These are phyloP conservation scores for Rhyacophila brunnea DNA, from an alignment of 1,140 invertebrate species.

Conservation along the genomic window DNA sequence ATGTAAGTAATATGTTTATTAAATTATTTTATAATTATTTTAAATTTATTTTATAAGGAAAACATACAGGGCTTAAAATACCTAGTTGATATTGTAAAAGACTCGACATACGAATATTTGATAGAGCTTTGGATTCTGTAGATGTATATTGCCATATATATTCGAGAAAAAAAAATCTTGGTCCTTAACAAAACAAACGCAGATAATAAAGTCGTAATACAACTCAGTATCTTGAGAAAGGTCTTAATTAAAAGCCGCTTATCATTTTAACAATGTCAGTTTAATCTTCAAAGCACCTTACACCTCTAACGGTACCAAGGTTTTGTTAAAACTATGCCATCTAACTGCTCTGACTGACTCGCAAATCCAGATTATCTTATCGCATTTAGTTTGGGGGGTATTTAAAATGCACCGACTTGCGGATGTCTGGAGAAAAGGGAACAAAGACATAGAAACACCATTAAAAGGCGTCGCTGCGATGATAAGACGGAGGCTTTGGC, in stretches of 20 bases:
- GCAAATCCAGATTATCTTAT: conserved; percentile 20
- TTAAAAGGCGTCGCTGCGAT: conserved; percentile 11
- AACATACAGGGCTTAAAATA: too few species aligned
- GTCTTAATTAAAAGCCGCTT: conserved; percentile 23
- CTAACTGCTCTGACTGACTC: not conserved
- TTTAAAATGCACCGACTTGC: not conserved
- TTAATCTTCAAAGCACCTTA: conserved; percentile 1
- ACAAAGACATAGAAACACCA: conserved; percentile 27
- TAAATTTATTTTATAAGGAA: too few species aligned
- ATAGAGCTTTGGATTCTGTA: too few species aligned
- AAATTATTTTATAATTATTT: too few species aligned
- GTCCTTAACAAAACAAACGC: too few species aligned
- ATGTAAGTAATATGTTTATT: too few species aligned
- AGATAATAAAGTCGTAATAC: too few species aligned
- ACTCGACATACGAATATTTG: too few species aligned
- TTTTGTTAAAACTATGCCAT: not conserved
- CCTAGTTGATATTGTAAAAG: too few species aligned
- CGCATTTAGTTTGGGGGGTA: not conserved
- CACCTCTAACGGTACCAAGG: not conserved
- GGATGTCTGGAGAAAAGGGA: not conserved
- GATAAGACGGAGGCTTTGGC: conserved; percentile 14
- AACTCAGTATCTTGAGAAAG: not conserved
- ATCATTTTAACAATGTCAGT: conserved; percentile 14
- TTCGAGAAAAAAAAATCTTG: too few species aligned
- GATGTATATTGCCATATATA: too few species aligned